Evolutionary conservation across 2,797 vertebrate genomes (phyloP), one percentile per base, ranked within the genome.

Genomic region (Florisuga fusca): DNA sequence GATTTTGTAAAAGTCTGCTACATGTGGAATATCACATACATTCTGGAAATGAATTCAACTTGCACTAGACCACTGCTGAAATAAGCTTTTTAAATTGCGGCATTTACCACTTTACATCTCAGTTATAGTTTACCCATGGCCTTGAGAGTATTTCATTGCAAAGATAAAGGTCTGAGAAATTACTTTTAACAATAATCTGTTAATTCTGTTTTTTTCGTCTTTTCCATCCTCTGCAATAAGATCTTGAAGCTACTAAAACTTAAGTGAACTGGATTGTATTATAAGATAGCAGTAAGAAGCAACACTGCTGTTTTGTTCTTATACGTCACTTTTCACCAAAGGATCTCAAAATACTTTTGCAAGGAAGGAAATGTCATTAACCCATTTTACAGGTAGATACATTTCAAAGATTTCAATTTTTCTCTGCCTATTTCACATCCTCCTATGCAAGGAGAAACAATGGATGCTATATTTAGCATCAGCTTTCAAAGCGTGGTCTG

Each of bases 391-490:
- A 96, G 92, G 90, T 94, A 96, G 71, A 94, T 73, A 95, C 88
- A 94, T 88, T 93, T 86, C 63, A 88, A 34, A 59, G 73, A 90
- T 91, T 93, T 91, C 57, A 63, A 67, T 17, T 84, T 96, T 94
- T 91, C 83, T 93, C 59, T 94, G 87, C 58, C 79, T 88, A 72
- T 89, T 95, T 94, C 93, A 95, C 93, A 95, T 96, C 94, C 94
- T 96, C 74, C 71, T 91, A 73, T 79, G 83, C 53, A 95, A 90
- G 80, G 16, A 88, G 67, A 38, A 94, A 94, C 93, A 95, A 96
- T 95, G 43, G 93, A 51, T 36, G 27, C 88, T 95, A 93, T 95
- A 95, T 86, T 90, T 96, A 96, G 88, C 59, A 21, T 43, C 67
- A 84, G 66, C 46, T 87, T 92, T 58, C 62, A 95, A 74, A 74